Evolutionary conservation across 2,113 vertebrate species (phyloP), one percentile per base, ranked within the genome.

Genomic region (Orthonyx spaldingii): DNA sequence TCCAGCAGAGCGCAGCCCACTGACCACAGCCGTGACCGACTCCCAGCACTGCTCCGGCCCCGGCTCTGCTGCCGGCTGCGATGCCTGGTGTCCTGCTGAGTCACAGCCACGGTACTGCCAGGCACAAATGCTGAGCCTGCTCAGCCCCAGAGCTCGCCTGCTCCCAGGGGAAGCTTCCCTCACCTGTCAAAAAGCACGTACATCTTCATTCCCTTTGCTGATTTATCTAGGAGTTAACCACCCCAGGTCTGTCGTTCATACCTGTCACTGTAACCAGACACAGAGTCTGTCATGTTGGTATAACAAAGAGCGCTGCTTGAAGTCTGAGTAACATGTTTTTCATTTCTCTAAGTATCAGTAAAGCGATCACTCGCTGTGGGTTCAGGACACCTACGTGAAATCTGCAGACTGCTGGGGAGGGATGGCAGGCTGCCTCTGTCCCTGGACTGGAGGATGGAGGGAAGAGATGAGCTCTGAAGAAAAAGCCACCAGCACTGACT

Each of bases 11-110:
- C 3, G 3, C 90, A 42, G 74, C 59, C 32, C 69, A 2, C 55
- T 0, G 47, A 15, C 6, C 14, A 4, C n/a, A 30, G 80, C 28
- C 33, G 37, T 0, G 30, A 59, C 23, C 4, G 1, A 16, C 14
- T 26, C 4, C 70, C 71, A 42, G 55, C 76, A 11, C 2, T 0
- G 32, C 69, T 11, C 52, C 14, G 5, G 8, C 11, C 69, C 16
- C 55, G 3, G 89, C 83, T 35, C 83, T 8, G 44, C 55, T 11
- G 77, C 60, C 9, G 26, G 57, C 71, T 41, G 77, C 32, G 6
- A 7, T 33, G 71, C 44, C 16, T 19, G 41, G 4, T 26, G 70
- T 75, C 85, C 80, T 90, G 76, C 85, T 93, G 74, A 92, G 89
- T 83, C 83, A 92, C 77, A n/a, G 56, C 61, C 77, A 26, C 6